Base-by-base conservation (phyloP, 2,113 vertebrate genomes). In the Lanius collurio region DNA sequence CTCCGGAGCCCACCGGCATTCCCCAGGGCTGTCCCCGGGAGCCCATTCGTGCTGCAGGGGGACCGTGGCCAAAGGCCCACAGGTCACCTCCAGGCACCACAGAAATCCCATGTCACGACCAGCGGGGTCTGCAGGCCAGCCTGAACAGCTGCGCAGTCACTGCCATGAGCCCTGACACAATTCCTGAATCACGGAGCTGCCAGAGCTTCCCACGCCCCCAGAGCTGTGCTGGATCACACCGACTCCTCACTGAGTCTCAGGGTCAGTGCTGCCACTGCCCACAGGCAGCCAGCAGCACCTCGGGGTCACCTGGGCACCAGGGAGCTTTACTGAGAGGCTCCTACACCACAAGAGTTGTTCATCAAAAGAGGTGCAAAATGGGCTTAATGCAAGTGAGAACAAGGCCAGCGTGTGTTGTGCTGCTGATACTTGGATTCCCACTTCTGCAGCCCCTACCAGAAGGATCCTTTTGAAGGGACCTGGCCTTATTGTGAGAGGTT, bases 41-140 rank as follows among this genome's bases (percentile, higher is more conserved):
- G 37, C 37, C 37, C 37, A 1, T 4, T 6, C 24, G 19, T 18
- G 3, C 37, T 27, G 12, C 55, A 67, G 53, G 3, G 0, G 47
- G 42, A 30, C 55, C 16, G 23, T 23, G 18, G 59, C 37, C 53
- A 18, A 16, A 26, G 57, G 7, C 13, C 49, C 28, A 0, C 39
- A 11, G 56, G 8, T 19, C 65, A 57, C 19, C 63, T 35, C 37
- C 59, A 28, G 42, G 57, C 71, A 44, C 0, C 42, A 16, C 19
- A 55, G 74, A 27, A 78, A 53, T 12, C 13, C 77, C 57, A 1
- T 0, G 2, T 7, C 63, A 24, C 1, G 0, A 2, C 3, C 65
- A 49, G 16, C 0, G 20, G 10, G 28, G 7, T 73, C 47, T 79
- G 53, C 81, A 53, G 64, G 21, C 35, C 67, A 44, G 53, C 53